Percentiles rank a stretch among this genome's conserved stretches.
These are phyloP conservation scores for Neosalanx taihuensis DNA, from an alignment of 2,797 vertebrate species.

Conservation along the genomic window DNA sequence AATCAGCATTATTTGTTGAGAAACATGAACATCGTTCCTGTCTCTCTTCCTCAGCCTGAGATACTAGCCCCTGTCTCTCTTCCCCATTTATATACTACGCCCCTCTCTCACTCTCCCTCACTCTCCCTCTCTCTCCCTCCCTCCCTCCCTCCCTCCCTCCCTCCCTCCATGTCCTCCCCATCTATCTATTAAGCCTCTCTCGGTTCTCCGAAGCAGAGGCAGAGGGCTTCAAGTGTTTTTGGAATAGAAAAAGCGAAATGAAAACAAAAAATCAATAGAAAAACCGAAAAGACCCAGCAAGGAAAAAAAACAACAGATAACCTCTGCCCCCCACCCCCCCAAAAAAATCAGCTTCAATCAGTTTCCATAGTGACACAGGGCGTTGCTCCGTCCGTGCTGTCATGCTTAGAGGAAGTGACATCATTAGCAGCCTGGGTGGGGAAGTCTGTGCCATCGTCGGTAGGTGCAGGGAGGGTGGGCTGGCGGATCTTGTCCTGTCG, in stretches of 20 bases:
- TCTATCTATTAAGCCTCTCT: not conserved
- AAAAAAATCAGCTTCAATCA: constrained; percentile 51
- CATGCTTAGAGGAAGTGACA: constrained; percentile 45
- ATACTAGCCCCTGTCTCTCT: constrained; percentile 23
- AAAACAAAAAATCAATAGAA: constrained; percentile 26
- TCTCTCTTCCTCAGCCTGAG: not conserved
- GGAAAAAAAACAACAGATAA: not conserved
- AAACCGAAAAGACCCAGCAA: constrained; percentile 19
- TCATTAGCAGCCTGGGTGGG: constrained; percentile 44
- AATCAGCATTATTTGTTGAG: not conserved
- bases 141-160: no score
- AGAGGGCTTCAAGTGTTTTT: constrained; percentile 55
- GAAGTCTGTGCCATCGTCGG: constrained; percentile 40
- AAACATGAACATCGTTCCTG: constrained; percentile 11
- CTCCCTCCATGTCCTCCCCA: not conserved
- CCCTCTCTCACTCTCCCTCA: constrained; percentile 20
- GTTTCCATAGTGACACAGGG: constrained; percentile 69
- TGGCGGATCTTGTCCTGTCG: constrained; percentile 80
- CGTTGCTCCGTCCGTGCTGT: constrained; percentile 37
- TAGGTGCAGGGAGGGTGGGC: constrained; percentile 55
- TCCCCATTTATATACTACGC: constrained; percentile 46
- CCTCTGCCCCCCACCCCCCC: no score
- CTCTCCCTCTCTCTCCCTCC: not conserved
- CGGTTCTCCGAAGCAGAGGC: constrained; percentile 34
- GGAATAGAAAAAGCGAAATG: constrained; percentile 24